These are phyloP conservation scores for Drosophila robusta DNA, from an alignment of 2,888 invertebrate species.

Conservation along the genomic window DNA sequence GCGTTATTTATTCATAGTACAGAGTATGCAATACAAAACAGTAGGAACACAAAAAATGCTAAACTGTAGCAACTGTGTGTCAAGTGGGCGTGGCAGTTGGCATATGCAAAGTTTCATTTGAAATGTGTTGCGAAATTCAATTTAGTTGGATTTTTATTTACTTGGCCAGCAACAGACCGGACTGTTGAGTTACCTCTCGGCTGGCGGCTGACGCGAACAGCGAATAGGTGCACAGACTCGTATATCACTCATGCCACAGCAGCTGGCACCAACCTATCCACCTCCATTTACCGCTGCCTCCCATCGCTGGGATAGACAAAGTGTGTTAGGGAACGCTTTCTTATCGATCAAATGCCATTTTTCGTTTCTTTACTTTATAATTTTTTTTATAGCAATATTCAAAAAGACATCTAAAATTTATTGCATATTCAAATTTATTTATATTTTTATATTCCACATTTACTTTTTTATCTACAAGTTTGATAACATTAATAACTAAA, in stretches of 20 bases:
- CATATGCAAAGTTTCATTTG: constrained; percentile 51
- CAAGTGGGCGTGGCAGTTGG: constrained; percentile 46
- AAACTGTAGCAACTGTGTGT: constrained; percentile 17
- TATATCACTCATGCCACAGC: constrained; percentile 45
- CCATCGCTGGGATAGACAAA: neutral
- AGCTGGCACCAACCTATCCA: neutral
- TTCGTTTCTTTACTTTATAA: no score
- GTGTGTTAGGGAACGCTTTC: constrained; percentile 33
- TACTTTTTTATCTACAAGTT: neutral
- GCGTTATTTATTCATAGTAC: neutral
- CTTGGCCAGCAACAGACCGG: constrained; percentile 54
- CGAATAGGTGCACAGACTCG: constrained; percentile 56
- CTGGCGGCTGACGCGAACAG: constrained; percentile 53
- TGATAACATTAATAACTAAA: neutral
- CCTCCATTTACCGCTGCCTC: neutral
- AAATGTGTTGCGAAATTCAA: constrained; percentile 65
- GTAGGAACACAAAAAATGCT: constrained; percentile 8
- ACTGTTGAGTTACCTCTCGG: constrained; percentile 11
- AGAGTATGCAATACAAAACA: neutral
- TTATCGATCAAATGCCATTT: constrained; percentile 57
- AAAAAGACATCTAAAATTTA: constrained; percentile 10
- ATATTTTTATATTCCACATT: neutral
- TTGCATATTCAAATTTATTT: constrained; percentile 9
- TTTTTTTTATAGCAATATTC: neutral
- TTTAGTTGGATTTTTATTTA: constrained; percentile 72